A percentile compares a stretch with the other conserved stretches of the same genome.
These are phyloP conservation scores for Sitta carolinensis DNA, from an alignment of 2,797 vertebrate species.

Conservation along the genomic window DNA sequence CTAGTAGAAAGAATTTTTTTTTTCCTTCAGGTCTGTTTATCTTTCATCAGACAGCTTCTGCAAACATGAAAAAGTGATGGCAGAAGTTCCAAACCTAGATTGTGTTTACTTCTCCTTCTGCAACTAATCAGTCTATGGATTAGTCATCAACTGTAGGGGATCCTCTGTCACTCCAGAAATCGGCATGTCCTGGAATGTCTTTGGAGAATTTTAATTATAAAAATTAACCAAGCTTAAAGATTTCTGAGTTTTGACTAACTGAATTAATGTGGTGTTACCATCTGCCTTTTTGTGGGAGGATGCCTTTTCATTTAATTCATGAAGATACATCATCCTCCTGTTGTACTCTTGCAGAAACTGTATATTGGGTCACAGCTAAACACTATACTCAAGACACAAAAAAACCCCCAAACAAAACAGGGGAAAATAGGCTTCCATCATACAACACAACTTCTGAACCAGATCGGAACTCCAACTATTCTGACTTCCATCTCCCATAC, in stretches of 20 bases:
- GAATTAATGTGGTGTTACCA: background rate
- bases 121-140: conserved; percentile 50
- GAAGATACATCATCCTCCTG: background rate
- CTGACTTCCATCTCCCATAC: background rate
- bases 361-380: background rate
- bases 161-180: background rate
- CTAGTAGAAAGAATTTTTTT: conserved; percentile 18
- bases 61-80: conserved; percentile 58
- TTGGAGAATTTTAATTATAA: background rate
- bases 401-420: background rate
- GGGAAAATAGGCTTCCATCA: background rate
- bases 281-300: background rate
- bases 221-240: conserved; percentile 17
- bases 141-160: background rate
- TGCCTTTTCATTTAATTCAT: background rate
- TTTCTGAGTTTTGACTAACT: background rate
- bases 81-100: background rate
- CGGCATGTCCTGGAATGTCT: conserved; percentile 4
- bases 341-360: background rate
- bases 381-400: background rate
- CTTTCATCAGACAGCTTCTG: conserved; percentile 65
- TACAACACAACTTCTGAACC: background rate
- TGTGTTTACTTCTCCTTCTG: conserved; percentile 60
- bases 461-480: background rate
- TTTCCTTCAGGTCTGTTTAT: conserved; percentile 52